A percentile compares a stretch with the other conserved stretches of the same genome.
These are phyloP conservation scores for Gallinago nigripennis DNA, from an alignment of 2,797 vertebrate species.

Conservation along the genomic window DNA sequence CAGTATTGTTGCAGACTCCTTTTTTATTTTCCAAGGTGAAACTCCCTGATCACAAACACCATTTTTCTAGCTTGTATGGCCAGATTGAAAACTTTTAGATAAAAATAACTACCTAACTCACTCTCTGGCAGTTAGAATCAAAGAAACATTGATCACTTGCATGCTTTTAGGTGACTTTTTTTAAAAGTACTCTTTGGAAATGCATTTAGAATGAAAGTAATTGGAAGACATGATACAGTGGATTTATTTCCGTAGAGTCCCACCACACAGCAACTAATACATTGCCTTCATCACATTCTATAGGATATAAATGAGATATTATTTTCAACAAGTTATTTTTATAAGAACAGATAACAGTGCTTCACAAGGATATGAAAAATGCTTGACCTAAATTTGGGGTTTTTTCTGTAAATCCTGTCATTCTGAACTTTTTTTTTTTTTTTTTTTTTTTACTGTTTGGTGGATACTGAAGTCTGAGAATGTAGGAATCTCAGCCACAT, in stretches of 20 bases:
- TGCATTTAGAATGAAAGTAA: conserved; percentile 18
- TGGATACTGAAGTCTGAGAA: neutral
- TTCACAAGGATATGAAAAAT: neutral
- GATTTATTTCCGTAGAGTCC: neutral
- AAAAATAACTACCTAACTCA: conserved; percentile 40
- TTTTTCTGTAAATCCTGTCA: neutral
- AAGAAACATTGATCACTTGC: conserved; percentile 48
- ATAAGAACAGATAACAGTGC: neutral
- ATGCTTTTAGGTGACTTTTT: conserved; percentile 27
- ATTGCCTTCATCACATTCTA: neutral
- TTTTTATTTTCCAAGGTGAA: conserved; percentile 58
- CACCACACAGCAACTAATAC: neutral
- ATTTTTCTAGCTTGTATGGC: conserved; percentile 26
- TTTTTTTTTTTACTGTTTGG: neutral
- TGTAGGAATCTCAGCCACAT: neutral
- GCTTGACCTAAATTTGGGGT: neutral
- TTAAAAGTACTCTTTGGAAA: conserved; percentile 7
- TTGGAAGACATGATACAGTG: neutral
- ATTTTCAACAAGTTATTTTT: conserved; percentile 4
- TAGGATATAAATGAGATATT: neutral
- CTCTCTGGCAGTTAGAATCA: conserved; percentile 27
- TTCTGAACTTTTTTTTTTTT: neutral
- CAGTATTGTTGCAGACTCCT: conserved; percentile 24
- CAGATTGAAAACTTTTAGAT: conserved; percentile 41
- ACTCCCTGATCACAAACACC: conserved; percentile 24